Percentiles rank a stretch among this genome's conserved stretches.
phyloP scores from a whole-genome alignment of 1,140 invertebrate species.

The Aphis gossypii region DNA sequence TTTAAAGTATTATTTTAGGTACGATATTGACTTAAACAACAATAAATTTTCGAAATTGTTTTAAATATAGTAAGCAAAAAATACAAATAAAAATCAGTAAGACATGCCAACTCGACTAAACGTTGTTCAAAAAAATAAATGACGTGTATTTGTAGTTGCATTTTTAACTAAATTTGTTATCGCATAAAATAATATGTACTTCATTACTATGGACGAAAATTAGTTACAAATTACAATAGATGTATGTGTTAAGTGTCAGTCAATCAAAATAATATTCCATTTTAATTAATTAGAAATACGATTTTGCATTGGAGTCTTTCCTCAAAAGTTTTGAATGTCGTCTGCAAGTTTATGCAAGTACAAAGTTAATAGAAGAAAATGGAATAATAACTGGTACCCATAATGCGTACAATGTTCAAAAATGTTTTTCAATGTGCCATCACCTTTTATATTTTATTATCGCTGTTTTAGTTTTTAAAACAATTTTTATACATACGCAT shows the following conservation, averaged over 20 bases:
- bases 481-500: neutral
- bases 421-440: neutral
- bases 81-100: too few relatives aligned
- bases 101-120: neutral
- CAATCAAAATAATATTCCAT: neutral
- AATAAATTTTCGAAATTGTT: neutral
- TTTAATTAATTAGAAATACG: conserved; percentile 13
- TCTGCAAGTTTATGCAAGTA: neutral
- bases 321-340: neutral
- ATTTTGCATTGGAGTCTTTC: neutral
- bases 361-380: neutral
- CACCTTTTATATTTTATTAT: neutral
- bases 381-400: conserved; percentile 8
- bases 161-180: neutral
- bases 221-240: conserved; percentile 10
- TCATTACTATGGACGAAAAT: neutral
- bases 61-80: neutral
- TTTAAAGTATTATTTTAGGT: neutral
- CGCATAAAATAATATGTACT: neutral
- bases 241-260: conserved; percentile 9
- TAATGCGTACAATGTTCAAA: neutral
- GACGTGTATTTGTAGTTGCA: neutral
- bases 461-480: neutral
- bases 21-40: neutral
- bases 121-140: neutral